phyloP scores from a whole-genome alignment of 2,888 invertebrate genomes.

The Monochamus alternatus region DNA sequence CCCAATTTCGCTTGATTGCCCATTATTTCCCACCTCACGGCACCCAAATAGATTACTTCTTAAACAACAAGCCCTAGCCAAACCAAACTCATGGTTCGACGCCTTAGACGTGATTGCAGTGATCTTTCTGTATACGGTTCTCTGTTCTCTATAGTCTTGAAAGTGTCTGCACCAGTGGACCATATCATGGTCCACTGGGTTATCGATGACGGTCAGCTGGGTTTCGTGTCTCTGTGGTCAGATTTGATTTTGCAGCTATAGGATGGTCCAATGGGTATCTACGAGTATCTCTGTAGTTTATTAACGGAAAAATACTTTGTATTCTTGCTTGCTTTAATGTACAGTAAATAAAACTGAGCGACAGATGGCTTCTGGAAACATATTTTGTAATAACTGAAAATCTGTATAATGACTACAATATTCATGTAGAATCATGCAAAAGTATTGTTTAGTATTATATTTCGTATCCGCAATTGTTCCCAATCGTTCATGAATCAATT shows the following conservation, averaged over 20 bases:
- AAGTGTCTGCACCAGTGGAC: conserved; percentile 16
- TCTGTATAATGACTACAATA: no score
- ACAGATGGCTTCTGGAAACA: no score
- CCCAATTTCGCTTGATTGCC: not conserved
- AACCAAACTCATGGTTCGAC: conserved; percentile 27
- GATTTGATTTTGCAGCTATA: not conserved
- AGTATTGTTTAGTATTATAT: no score
- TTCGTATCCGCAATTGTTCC: no score
- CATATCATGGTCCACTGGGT: conserved; percentile 33
- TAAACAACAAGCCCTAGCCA: conserved; percentile 2
- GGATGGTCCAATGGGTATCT: conserved; percentile 2
- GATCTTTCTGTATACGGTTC: conserved; percentile 42
- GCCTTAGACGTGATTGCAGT: conserved; percentile 42
- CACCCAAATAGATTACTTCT: conserved; percentile 25
- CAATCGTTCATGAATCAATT: no score
- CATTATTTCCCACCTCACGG: not conserved
- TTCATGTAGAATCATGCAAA: no score
- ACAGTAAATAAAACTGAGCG: no score
- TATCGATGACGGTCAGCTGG: conserved; percentile 29
- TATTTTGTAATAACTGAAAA: no score
- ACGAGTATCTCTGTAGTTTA: no score
- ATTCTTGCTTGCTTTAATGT: no score
- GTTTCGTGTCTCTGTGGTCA: conserved; percentile 28
- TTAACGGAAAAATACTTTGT: no score
- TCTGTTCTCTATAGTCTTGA: conserved; percentile 30